Evolutionary conservation across 2,888 invertebrate genomes (phyloP), one percentile per base, ranked within the genome.

Genomic region (Aporophyla nigra): DNA sequence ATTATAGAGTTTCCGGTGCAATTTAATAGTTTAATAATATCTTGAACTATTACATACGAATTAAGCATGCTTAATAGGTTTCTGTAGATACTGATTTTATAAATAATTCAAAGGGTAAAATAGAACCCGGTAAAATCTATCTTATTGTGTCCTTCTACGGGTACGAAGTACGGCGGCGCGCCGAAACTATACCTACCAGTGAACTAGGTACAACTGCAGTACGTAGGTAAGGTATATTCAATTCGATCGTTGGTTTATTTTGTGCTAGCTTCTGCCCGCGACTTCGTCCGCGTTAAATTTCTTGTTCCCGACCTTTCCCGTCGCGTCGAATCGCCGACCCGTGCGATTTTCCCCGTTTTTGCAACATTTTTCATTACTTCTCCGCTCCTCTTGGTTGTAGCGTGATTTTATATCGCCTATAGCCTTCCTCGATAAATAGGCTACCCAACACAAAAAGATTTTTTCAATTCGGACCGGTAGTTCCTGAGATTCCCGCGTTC

Each of bases 1-100:
- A 87, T 86, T 87, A 87, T 53, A 85, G 49, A 66, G 80, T 84
- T 85, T 87, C 87, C 87, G 84, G 85, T 85, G 80, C 85, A 84
- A 76, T 72, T 81, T 78, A 78, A 82, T 82, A 78, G 54, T 76
- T 74, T 80, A 78, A 83, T 82, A 79, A 80, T 86, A 78, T 71
- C 72, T 59, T 14, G 27, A 71, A 70, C 53, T 71, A 85, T 77
- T 78, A 77, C 71, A 74, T 69, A 61, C 62, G 67, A 69, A 71
- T 72, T 72, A 77, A 81, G 70, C 61, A 74, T 73, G 46, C 51
- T 19, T 72, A 77, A 70, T 83, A 49, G 61, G 68, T 53, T 68
- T 71, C 66, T 77, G 46, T 74, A 19, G 33, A 74, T 78, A 51
- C 27, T 72, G 65, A 78, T 78, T 76, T 66, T 51, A 79, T 79